Conservation (phyloP, 2,888 invertebrate species). For the Sturmia bella region DNA sequence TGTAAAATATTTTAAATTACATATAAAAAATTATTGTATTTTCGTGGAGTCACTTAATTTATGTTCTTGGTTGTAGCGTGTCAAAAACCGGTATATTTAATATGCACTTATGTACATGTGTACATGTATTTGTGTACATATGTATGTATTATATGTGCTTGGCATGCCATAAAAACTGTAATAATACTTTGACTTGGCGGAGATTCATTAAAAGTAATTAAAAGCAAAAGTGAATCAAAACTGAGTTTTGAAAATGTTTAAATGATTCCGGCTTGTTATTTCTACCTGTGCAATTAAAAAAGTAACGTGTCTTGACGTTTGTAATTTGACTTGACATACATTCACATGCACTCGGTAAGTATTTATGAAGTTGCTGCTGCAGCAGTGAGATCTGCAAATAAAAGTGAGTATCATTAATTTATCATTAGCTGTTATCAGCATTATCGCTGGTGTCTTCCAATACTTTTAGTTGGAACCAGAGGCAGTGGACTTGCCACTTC, state of each 20-base stretch:
- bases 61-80: conserved; percentile 7
- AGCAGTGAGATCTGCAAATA: too few relatives aligned
- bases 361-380: too few relatives aligned
- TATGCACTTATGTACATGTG: too few relatives aligned
- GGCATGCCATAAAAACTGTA: neutral
- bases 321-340: too few relatives aligned
- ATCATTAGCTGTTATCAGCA: too few relatives aligned
- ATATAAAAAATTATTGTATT: neutral
- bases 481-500: too few relatives aligned
- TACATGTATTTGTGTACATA: neutral
- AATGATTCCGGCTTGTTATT: neutral
- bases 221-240: conserved; percentile 19
- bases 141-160: neutral
- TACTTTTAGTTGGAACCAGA: too few relatives aligned
- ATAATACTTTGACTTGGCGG: conserved; percentile 5
- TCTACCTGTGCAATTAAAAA: conserved; percentile 6
- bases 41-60: neutral
- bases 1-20: too few relatives aligned
- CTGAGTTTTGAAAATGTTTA: conserved; percentile 12
- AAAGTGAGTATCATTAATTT: too few relatives aligned
- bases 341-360: too few relatives aligned
- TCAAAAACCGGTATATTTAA: conserved; percentile 8
- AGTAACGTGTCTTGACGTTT: too few relatives aligned
- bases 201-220: conserved; percentile 36
- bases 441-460: too few relatives aligned